Percentiles rank a stretch among this genome's conserved stretches.
Evolutionary conservation across 1,140 invertebrate genomes (phyloP).

Genomic region (Dendroctonus ponderosae): DNA sequence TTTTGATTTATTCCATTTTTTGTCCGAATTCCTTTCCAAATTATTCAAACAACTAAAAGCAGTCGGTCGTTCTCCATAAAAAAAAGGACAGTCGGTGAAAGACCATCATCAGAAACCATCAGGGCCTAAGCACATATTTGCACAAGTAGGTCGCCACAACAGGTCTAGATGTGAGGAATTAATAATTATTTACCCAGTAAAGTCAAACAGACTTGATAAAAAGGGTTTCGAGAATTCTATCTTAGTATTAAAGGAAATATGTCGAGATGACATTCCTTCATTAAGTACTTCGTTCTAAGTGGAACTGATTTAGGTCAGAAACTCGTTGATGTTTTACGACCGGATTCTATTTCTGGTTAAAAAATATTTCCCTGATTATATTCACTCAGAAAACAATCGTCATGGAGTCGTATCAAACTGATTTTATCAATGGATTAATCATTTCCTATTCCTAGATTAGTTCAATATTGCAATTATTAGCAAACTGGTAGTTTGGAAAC

Average conservation of each 20-base stretch:
- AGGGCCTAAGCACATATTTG: slow-evolving; percentile 29
- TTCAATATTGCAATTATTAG: no score
- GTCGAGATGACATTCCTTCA: slow-evolving; percentile 14
- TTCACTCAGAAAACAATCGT: no score
- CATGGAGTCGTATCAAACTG: no score
- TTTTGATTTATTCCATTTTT: no score
- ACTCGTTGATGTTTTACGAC: neutral
- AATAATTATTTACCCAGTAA: slow-evolving; percentile 29
- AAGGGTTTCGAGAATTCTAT: slow-evolving; percentile 18
- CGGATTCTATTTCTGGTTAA: no score
- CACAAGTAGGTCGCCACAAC: slow-evolving; percentile 25
- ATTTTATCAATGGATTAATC: no score
- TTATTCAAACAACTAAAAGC: neutral
- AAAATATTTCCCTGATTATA: no score
- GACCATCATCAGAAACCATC: slow-evolving; percentile 16
- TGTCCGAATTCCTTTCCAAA: no score
- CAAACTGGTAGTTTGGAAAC: no score
- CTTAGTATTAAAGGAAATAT: slow-evolving; percentile 17
- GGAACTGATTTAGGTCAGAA: slow-evolving; percentile 12
- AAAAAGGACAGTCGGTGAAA: neutral
- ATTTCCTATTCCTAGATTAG: no score
- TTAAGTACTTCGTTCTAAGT: slow-evolving; percentile 3
- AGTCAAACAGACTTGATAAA: slow-evolving; percentile 27
- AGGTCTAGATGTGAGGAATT: slow-evolving; percentile 25
- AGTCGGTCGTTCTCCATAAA: no score